These are phyloP conservation scores for Panopea generosa DNA, from an alignment of 2,888 invertebrate species.

Conservation along the genomic window DNA sequence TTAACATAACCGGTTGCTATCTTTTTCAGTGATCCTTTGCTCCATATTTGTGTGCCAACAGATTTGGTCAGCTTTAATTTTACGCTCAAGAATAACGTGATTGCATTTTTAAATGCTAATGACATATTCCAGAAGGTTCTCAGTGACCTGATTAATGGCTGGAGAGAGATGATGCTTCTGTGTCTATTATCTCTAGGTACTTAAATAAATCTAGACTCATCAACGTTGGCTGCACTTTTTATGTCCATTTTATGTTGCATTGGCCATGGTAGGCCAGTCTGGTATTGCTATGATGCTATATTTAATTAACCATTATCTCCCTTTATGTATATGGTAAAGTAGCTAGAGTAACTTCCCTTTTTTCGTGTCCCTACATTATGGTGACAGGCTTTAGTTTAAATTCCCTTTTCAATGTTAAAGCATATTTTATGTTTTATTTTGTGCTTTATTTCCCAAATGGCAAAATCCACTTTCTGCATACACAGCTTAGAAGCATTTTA, in stretches of 20 bases:
- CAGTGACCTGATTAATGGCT: slow-evolving; percentile 94
- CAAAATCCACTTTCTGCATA: no score
- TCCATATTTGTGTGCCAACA: slow-evolving; percentile 94
- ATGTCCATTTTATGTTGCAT: slow-evolving; percentile 11
- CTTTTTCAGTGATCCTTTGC: slow-evolving; percentile 87
- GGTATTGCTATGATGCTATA: background rate
- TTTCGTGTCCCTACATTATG: no score
- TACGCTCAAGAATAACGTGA: slow-evolving; percentile 89
- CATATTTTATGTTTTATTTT: no score
- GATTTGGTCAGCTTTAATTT: slow-evolving; percentile 88
- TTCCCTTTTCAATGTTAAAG: no score
- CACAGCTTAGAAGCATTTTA: no score
- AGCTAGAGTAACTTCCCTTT: no score
- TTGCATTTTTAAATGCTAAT: slow-evolving; percentile 93
- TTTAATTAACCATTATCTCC: background rate
- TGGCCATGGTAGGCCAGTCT: slow-evolving; percentile 13
- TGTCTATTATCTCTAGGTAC: slow-evolving; percentile 93
- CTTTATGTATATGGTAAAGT: background rate
- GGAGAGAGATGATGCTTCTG: slow-evolving; percentile 93
- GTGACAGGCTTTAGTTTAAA: no score
- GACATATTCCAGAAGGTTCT: slow-evolving; percentile 95
- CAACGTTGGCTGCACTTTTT: slow-evolving; percentile 25
- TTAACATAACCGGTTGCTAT: no score
- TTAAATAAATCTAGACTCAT: slow-evolving; percentile 5
- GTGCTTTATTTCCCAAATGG: no score